Evolutionary conservation across 2,113 vertebrate species (phyloP).

Genomic region (Tor tambroides): DNA sequence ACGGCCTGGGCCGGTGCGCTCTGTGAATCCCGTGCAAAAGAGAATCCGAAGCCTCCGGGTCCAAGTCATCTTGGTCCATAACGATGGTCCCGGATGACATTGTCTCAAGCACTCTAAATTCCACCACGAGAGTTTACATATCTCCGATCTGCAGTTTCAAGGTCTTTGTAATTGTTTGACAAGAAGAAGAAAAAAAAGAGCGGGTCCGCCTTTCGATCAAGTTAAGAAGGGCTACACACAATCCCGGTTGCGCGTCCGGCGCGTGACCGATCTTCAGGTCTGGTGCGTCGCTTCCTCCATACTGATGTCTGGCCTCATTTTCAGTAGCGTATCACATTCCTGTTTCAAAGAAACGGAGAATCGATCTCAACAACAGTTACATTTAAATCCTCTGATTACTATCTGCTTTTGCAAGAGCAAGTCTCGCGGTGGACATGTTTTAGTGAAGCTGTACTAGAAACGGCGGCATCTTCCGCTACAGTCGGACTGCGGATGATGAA

Average conservation of each 20-base stretch:
- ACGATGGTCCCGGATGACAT: conserved; percentile 65
- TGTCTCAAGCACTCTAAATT: conserved; percentile 65
- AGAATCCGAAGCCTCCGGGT: conserved; percentile 71
- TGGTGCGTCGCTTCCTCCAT: conserved; percentile 13
- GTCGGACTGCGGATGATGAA: conserved; percentile 63
- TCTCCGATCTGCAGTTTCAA: conserved; percentile 42
- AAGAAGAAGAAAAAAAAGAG: background rate
- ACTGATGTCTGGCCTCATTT: background rate
- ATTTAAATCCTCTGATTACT: background rate
- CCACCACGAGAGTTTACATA: conserved; percentile 69
- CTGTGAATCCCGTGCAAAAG: conserved; percentile 78
- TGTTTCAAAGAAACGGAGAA: background rate
- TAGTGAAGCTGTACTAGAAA: background rate
- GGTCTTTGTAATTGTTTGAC: background rate
- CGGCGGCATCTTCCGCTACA: conserved; percentile 39
- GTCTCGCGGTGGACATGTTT: background rate
- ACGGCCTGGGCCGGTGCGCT: conserved; percentile 83
- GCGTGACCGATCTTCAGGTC: conserved; percentile 20
- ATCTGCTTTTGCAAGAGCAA: background rate
- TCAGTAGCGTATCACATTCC: conserved; percentile 17
- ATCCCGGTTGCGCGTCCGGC: background rate
- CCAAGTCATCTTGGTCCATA: conserved; percentile 72
- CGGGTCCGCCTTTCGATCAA: background rate
- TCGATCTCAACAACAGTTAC: background rate
- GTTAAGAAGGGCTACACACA: background rate